A percentile compares a stretch with the other conserved stretches of the same genome.
These are phyloP conservation scores for Cardiocondyla obscurior DNA, from an alignment of 1,140 invertebrate species.

Conservation along the genomic window DNA sequence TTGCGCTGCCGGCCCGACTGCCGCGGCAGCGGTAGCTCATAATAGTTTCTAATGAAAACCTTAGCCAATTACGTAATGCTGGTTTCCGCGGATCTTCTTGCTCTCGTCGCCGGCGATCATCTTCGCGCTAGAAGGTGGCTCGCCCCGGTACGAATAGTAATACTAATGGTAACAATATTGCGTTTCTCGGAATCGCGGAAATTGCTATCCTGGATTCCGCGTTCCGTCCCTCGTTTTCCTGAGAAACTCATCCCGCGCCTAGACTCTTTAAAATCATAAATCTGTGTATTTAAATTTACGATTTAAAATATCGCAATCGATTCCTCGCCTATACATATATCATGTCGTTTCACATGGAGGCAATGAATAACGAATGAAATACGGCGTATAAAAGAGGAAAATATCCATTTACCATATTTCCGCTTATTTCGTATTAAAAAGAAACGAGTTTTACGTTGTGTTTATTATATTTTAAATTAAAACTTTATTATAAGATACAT, in stretches of 20 bases:
- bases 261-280: conserved; percentile 17
- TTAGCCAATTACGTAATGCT: conserved; percentile 64
- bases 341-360: not conserved
- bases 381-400: not conserved
- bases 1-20: not conserved
- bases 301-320: not conserved
- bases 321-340: not conserved
- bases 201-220: conserved; percentile 37
- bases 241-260: conserved; percentile 22
- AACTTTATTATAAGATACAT: not conserved
- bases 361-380: not conserved
- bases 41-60: conserved; percentile 70
- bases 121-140: not conserved
- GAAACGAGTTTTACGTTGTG: not conserved
- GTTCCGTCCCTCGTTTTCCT: conserved; percentile 38
- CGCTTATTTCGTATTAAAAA: not conserved
- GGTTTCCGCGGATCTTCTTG: conserved; percentile 59
- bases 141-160: conserved; percentile 67
- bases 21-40: conserved; percentile 35
- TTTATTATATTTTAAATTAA: not conserved
- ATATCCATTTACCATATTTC: not conserved
- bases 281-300: not conserved
- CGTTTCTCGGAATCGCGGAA: conserved; percentile 63
- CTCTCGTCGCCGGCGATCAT: conserved; percentile 46
- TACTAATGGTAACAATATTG: conserved; percentile 72